Conservation (phyloP, 92 coral and sea anemone genomes). For the Plumapathes pennacea region DNA sequence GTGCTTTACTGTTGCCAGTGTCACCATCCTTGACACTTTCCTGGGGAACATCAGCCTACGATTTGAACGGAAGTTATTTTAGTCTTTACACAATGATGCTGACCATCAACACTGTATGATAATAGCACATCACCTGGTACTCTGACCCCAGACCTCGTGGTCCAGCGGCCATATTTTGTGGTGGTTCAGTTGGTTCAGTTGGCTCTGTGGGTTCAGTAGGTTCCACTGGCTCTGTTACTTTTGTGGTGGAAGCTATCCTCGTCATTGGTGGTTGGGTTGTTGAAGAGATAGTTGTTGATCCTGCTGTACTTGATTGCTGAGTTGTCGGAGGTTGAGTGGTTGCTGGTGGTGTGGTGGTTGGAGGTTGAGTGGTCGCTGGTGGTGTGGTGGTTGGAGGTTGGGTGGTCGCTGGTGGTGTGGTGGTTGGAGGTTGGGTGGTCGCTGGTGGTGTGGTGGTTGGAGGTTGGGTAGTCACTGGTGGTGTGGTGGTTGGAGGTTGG, state of each 20-base stretch:
- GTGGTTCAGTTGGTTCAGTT: constrained; percentile 31
- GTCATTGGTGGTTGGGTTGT: constrained; percentile 12
- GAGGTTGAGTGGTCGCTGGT: neutral
- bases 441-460: neutral
- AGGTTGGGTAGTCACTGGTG: neutral
- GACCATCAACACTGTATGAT: neutral
- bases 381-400: constrained; percentile 2
- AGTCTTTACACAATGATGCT: too few species aligned
- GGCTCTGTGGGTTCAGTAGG: constrained; percentile 40
- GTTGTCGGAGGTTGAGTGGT: constrained; percentile 11
- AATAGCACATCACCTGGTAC: neutral
- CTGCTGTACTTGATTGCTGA: constrained; percentile 13
- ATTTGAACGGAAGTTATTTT: too few species aligned
- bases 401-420: constrained; percentile 4
- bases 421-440: constrained; percentile 2
- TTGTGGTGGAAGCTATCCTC: neutral
- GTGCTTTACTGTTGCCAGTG: too few species aligned
- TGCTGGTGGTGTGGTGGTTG: constrained; percentile 1
- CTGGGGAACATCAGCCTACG: too few species aligned
- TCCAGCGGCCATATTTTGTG: constrained; percentile 1
- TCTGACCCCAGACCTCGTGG: neutral
- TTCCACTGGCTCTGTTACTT: constrained; percentile 16
- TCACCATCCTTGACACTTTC: too few species aligned
- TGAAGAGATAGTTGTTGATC: too few species aligned
- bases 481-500: constrained; percentile 1